Base-by-base conservation (phyloP, 2,113 vertebrate species). In the Mystacornis crossleyi region DNA sequence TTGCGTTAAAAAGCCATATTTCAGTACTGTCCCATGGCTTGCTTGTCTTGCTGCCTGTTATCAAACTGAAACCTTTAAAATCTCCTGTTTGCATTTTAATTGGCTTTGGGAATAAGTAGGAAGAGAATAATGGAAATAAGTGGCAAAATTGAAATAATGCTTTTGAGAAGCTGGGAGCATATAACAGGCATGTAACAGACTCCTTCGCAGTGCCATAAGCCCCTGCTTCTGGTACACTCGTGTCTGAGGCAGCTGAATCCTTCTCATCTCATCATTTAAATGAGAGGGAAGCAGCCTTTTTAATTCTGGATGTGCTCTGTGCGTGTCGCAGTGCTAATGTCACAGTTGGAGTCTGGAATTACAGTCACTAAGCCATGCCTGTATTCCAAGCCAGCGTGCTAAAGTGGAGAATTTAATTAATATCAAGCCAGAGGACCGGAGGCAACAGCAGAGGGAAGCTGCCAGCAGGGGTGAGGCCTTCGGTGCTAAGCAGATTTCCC, bases 1-100 rank as follows among this genome's bases (percentile, higher is more conserved):
- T 94, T 92, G 88, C 81, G 94, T 98, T 97, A 98, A 95, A 75
- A 94, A 96, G 69, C 86, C 89, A 38, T 97, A 97, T 98, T 97
- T 98, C 95, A 98, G 80, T 93, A 91, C 94, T 95, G 62, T 91
- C 97, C 97, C 83, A 74, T 97, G 97, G 86, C 93, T 98, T 48
- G 2, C 94, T 97, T 97, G 94, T 97, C 97, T 97, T 93, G 55
- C 93, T 91, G 93, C 91, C 95, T 97, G 96, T 97, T 98, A 98
- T 96, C 97, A 97, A 94, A 89, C 87, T 77, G 84, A 93, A 96
- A 91, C 88, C 89, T 95, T 95, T 91, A 88, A 97, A 97, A 96
- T 96, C 94, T 98, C 90, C 91, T 93, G 95, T 97, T 97, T 97
- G 97, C 96, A 98, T 98, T 98, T 98, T 98, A 98, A 98, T 98